These are phyloP conservation scores for Menura novaehollandiae DNA, from an alignment of 2,113 vertebrate genomes.

Conservation along the genomic window DNA sequence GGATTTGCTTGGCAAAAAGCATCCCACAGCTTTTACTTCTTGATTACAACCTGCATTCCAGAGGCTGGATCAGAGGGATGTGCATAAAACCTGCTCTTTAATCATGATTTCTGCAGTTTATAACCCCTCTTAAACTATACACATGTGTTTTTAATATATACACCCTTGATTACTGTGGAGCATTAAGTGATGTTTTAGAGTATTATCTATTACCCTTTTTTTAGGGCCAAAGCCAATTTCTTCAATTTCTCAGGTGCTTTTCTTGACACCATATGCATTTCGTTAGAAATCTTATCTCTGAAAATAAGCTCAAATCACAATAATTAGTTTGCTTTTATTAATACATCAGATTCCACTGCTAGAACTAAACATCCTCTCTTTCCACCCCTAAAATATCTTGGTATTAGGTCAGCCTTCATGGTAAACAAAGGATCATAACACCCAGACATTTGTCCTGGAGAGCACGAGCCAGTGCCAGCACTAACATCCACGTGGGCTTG, in stretches of 20 bases:
- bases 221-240: background rate
- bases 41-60: background rate
- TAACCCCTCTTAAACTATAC: background rate
- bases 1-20: background rate
- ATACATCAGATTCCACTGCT: background rate
- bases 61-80: background rate
- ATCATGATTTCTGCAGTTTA: background rate
- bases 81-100: background rate
- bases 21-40: background rate
- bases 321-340: background rate
- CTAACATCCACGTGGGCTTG: fast-evolving
- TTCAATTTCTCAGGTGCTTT: background rate
- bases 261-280: background rate
- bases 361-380: background rate
- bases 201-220: background rate
- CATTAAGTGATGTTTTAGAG: background rate
- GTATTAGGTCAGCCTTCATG: background rate
- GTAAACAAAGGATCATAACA: background rate
- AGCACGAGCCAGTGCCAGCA: background rate
- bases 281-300: background rate
- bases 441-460: fast-evolving
- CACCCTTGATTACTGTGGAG: background rate
- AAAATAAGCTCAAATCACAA: background rate
- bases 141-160: fast-evolving
- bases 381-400: background rate